Evolutionary conservation across 2,888 invertebrate genomes (phyloP), one percentile per base, ranked within the genome.

Genomic region (Byasa hedistus): DNA sequence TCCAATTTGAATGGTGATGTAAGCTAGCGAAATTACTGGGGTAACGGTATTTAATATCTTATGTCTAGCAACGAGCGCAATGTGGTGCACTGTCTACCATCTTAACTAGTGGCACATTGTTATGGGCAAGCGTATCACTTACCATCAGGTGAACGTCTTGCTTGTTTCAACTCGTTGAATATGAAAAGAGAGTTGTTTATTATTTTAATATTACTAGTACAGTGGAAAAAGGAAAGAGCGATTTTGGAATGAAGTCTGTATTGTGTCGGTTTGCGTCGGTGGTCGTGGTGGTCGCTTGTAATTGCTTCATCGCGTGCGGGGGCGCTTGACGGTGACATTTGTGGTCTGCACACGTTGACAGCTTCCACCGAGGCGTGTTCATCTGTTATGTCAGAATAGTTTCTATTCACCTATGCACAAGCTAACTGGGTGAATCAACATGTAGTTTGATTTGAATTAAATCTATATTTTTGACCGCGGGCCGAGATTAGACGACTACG

Each of bases 281-380:
- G 24, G 52, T 24, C n/a, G 17, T 24, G 57, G 27, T 36, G 55
- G 36, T 4, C 57, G 32, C 27, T 59, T 55, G 66, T 63, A 66
- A 63, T 59, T 59, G 63, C 59, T 63, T 59, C 36, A 66, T 66
- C 51, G 56, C 60, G 23, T 52, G 63, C 57, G 63, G 59, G 55
- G 36, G n/a, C 17, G 21, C 60, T 23, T 67, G 63, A 67, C 51
- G 23, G 24, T 56, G 67, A 64, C 63, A 32, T 56, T 15, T n/a
- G 44, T 23, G 59, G 61, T 61, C 48, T 7, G 2, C 22, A 44
- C 36, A 36, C n/a, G 61, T 61, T 21, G 61, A 57, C 61, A 57
- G 21, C 48, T 60, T 51, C 5, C 48, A 65, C 22, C n/a, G 32
- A n/a, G 51, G 19, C 24, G 51, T 24, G 59, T 59, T n/a, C 48